Conservation (phyloP, 2,888 invertebrate species). For the Unio delphinus region DNA sequence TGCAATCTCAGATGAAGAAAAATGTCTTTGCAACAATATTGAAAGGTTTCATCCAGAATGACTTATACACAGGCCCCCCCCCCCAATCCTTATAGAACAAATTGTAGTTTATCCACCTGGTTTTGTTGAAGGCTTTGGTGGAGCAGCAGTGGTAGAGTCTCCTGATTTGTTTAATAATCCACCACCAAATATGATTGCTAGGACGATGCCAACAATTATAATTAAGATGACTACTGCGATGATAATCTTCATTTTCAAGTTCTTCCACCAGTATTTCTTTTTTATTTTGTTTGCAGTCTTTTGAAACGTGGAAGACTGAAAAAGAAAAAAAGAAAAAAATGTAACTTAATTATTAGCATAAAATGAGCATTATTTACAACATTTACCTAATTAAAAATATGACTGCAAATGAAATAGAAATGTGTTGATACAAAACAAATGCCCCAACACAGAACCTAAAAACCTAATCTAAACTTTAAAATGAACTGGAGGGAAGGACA, state of each 20-base stretch:
- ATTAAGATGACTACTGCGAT: constrained; percentile 57
- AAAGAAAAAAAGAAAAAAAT: constrained; percentile 3
- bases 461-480: too few relatives aligned
- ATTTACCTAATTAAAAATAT: neutral
- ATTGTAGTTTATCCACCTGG: too few relatives aligned
- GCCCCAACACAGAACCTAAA: too few relatives aligned
- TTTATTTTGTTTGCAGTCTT: constrained; percentile 63
- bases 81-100: too few relatives aligned
- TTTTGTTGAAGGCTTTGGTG: constrained; percentile 1
- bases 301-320: constrained; percentile 66
- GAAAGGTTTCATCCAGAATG: too few relatives aligned
- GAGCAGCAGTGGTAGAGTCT: constrained; percentile 17
- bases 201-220: constrained; percentile 59
- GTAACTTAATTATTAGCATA: neutral
- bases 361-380: neutral
- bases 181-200: constrained; percentile 66
- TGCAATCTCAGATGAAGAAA: too few relatives aligned
- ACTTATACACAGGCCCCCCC: too few relatives aligned
- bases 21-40: too few relatives aligned
- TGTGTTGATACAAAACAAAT: too few relatives aligned
- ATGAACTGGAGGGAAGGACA: too few relatives aligned
- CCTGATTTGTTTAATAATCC: constrained; percentile 46
- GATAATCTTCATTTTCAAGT: constrained; percentile 69
- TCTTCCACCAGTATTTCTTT: constrained; percentile 70
- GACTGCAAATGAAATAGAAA: neutral